phyloP scores from a whole-genome alignment of 2,888 invertebrate species.

The Chymomyza fuscimana region DNA sequence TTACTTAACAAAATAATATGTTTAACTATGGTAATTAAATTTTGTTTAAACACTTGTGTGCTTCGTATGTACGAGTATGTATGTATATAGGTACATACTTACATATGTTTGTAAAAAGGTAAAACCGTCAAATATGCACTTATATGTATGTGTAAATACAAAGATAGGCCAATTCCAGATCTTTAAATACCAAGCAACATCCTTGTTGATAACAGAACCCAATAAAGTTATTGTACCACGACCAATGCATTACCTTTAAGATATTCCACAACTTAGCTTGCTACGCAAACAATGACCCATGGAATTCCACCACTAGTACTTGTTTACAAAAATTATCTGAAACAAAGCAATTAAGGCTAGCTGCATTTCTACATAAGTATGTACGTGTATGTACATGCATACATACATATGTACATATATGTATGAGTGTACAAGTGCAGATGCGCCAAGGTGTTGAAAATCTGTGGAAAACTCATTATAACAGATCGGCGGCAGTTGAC shows the following conservation, averaged over 20 bases:
- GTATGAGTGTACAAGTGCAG: neutral
- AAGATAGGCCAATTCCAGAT: too few relatives aligned
- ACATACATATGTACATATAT: neutral
- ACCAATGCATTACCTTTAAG: neutral
- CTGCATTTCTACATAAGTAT: constrained; percentile 9
- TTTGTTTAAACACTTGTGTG: too few relatives aligned
- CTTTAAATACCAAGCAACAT: neutral
- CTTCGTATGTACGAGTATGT: too few relatives aligned
- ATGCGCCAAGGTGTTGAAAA: constrained; percentile 71
- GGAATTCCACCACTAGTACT: neutral
- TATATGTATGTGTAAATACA: too few relatives aligned
- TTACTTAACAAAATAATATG: too few relatives aligned
- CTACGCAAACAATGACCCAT: constrained; percentile 1
- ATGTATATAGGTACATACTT: too few relatives aligned
- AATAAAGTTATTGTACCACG: constrained; percentile 44
- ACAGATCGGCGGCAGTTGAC: constrained; percentile 77
- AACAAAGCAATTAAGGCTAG: constrained; percentile 4
- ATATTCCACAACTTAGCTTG: neutral
- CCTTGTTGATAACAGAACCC: constrained; percentile 42
- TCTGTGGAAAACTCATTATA: constrained; percentile 72
- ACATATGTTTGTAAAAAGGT: too few relatives aligned
- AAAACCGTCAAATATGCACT: too few relatives aligned
- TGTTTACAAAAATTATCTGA: constrained; percentile 22
- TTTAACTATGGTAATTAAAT: too few relatives aligned
- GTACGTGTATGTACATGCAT: constrained; percentile 30